These are phyloP conservation scores for Lytechinus pictus DNA, from an alignment of 35 echinoderm and acorn worm species.

Conservation along the genomic window DNA sequence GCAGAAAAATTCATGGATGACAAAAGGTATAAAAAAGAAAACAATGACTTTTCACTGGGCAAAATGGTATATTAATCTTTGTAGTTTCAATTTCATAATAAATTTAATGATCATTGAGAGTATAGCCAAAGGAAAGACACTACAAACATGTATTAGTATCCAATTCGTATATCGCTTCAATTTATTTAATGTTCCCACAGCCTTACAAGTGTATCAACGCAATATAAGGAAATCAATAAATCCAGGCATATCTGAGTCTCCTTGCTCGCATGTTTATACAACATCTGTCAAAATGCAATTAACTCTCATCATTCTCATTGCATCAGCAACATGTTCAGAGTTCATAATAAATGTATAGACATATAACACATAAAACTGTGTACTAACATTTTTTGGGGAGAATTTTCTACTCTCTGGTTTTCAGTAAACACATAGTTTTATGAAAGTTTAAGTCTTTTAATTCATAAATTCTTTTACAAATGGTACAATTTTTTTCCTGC, in stretches of 20 bases:
- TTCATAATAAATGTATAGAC: neutral
- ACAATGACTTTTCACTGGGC: neutral
- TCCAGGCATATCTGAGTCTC: slow-evolving; percentile 24
- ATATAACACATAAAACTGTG: too few species aligned
- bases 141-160: neutral
- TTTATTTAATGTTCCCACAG: neutral
- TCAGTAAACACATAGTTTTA: too few species aligned
- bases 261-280: neutral
- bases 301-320: neutral
- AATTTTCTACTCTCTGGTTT: too few species aligned
- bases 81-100: too few species aligned
- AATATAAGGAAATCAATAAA: neutral
- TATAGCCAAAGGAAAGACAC: neutral
- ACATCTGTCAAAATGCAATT: neutral
- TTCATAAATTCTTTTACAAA: too few species aligned
- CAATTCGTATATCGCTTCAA: neutral
- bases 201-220: slow-evolving; percentile 6
- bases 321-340: neutral
- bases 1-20: neutral
- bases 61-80: neutral
- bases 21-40: neutral
- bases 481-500: too few species aligned
- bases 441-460: too few species aligned
- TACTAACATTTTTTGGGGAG: too few species aligned
- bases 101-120: too few species aligned